Conservation (phyloP, 2,888 invertebrate species). For the Agriopis leucophaearia region DNA sequence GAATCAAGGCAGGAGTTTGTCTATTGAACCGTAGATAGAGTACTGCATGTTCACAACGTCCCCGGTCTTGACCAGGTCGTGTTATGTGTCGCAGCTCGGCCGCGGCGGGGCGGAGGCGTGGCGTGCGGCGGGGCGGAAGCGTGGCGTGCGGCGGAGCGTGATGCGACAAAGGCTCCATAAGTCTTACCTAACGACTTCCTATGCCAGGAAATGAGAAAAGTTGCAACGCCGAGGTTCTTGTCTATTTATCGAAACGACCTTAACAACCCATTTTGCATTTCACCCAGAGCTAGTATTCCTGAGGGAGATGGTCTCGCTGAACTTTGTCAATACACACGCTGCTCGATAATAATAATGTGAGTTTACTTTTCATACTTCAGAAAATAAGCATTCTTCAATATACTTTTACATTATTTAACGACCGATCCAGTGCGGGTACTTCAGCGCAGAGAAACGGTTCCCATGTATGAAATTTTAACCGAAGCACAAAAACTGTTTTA, state of each 20-base stretch:
- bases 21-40: no score
- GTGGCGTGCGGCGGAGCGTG: conserved; percentile 9
- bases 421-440: neutral
- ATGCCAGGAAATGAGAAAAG: conserved; percentile 46
- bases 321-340: conserved; percentile 32
- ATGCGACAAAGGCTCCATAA: conserved; percentile 32
- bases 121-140: neutral
- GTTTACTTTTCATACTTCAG: neutral
- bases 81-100: conserved; percentile 9
- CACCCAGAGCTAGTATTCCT: neutral
- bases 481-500: conserved; percentile 25
- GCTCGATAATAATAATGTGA: conserved; percentile 23
- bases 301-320: conserved; percentile 3
- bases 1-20: no score
- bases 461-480: conserved; percentile 12
- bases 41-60: no score
- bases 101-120: neutral
- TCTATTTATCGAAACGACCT: conserved; percentile 29
- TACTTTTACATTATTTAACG: neutral
- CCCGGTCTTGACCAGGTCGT: conserved; percentile 9
- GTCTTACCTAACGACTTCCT: conserved; percentile 41
- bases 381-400: neutral
- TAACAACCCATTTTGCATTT: conserved; percentile 17
- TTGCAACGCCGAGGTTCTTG: conserved; percentile 33
- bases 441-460: neutral